Evolutionary conservation across 2,888 invertebrate species (phyloP).

Genomic region (Dendrolimus pini): DNA sequence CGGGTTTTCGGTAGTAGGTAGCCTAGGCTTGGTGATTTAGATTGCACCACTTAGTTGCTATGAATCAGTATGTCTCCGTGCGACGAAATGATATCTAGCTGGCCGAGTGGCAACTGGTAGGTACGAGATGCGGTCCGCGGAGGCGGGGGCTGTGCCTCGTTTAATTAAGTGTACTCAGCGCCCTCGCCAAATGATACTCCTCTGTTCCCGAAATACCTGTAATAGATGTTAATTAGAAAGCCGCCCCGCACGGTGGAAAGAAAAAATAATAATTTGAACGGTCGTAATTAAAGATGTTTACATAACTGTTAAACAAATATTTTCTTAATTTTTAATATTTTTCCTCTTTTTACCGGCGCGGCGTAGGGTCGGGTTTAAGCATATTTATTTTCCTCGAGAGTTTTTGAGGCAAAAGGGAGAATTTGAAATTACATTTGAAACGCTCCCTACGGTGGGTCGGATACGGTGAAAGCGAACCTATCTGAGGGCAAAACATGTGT

Average conservation of each 20-base stretch:
- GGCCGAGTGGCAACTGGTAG: background rate
- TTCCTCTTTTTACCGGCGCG: constrained; percentile 47
- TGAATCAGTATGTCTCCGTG: too few relatives aligned
- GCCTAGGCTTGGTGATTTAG: too few relatives aligned
- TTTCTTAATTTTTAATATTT: constrained; percentile 72
- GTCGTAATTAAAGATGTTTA: constrained; percentile 76
- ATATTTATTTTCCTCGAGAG: constrained; percentile 65
- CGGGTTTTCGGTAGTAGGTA: too few relatives aligned
- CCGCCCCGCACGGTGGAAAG: constrained; percentile 55
- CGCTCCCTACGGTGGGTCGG: background rate
- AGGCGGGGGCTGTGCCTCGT: constrained; percentile 37
- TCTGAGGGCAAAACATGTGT: background rate
- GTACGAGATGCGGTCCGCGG: constrained; percentile 11
- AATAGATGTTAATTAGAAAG: constrained; percentile 74
- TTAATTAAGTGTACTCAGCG: constrained; percentile 74
- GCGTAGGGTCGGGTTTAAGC: constrained; percentile 66
- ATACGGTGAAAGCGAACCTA: too few relatives aligned
- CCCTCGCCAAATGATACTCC: constrained; percentile 71
- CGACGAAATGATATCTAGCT: background rate
- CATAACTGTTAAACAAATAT: constrained; percentile 74
- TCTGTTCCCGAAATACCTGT: constrained; percentile 69
- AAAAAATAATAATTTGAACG: constrained; percentile 73
- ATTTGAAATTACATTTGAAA: constrained; percentile 64
- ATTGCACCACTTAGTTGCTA: too few relatives aligned
- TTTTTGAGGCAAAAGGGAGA: constrained; percentile 51